Percentiles rank a stretch among this genome's conserved stretches.
Evolutionary conservation across 2,113 vertebrate genomes (phyloP).

Genomic region (Sceloporus tristichus): DNA sequence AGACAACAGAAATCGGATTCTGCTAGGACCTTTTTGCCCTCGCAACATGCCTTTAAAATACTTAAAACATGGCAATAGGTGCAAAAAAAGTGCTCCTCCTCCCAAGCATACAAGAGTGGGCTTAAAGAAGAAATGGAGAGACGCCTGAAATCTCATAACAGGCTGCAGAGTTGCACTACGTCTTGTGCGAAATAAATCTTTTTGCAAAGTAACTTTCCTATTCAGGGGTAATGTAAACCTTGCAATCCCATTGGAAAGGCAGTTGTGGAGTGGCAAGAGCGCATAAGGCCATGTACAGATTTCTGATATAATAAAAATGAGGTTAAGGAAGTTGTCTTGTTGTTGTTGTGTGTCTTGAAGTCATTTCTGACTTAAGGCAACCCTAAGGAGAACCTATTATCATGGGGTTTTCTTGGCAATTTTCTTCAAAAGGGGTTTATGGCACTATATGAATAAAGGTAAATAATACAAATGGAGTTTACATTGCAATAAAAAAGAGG

Average conservation of each 20-base stretch:
- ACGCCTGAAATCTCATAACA: neutral
- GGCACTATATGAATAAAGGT: no score
- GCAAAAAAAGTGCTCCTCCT: neutral
- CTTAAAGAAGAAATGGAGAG: neutral
- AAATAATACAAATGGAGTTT: no score
- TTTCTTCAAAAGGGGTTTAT: no score
- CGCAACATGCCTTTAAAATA: neutral
- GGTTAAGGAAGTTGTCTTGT: neutral
- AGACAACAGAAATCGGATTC: neutral
- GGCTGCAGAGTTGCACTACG: neutral
- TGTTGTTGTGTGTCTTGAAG: no score
- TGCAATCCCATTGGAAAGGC: neutral
- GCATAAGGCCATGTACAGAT: neutral
- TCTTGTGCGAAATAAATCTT: neutral
- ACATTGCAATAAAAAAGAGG: no score
- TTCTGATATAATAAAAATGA: neutral
- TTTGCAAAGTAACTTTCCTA: neutral
- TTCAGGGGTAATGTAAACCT: neutral
- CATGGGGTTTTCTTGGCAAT: no score
- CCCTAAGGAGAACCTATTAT: no score
- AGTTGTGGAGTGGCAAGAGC: neutral
- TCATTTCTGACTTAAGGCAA: no score
- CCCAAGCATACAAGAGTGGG: neutral
- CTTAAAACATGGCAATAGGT: neutral
- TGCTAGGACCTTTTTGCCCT: constrained; percentile 11